Evolutionary conservation across 2,797 vertebrate species (phyloP), one percentile per base, ranked within the genome.

Genomic region (Sus cebifrons): DNA sequence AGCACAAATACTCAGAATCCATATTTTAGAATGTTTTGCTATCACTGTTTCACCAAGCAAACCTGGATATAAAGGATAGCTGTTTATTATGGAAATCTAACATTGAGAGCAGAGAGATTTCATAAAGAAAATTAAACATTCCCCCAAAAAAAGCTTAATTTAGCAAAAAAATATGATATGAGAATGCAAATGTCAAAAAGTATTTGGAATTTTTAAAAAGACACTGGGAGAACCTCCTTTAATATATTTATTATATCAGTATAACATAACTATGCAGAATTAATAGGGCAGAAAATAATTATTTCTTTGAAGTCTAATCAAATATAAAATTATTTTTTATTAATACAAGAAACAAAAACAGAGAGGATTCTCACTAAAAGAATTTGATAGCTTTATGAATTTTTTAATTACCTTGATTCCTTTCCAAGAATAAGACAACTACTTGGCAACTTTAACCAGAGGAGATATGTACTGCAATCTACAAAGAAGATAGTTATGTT

Each of bases 221-320:
- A 96, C 96, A 94, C 18, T 18, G 6, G 11, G 4, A 74, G 44
- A 84, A 58, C 11, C 3, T 68, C 77, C 68, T 86, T 91, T 84
- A 89, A 77, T 21, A 70, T 86, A 79, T 88, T 81, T 74, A 62
- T 74, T 52, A 86, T 93, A 86, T 88, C 74, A 89, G 25, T 86
- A 62, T 90, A 94, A 70, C 36, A 88, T 94, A 96, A 89, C 44
- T 64, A 36, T 65, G 29, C 13, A 95, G 54, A 65, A 91, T 94
- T 96, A 95, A 91, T 75, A 96, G 36, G 32, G 32, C 29, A 96
- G 78, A 97, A 96, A 97, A 84, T 54, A 97, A 94, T 83, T 86
- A 95, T 85, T 94, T 96, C 60, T 95, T 75, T 89, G 56, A 58
- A 92, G 27, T 6, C 21, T 60, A 92, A 49, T 67, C 94, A 96